Percentiles rank a stretch among this genome's conserved stretches.
phyloP scores from a whole-genome alignment of 2,113 vertebrate species.

The Pomatostomus ruficeps region DNA sequence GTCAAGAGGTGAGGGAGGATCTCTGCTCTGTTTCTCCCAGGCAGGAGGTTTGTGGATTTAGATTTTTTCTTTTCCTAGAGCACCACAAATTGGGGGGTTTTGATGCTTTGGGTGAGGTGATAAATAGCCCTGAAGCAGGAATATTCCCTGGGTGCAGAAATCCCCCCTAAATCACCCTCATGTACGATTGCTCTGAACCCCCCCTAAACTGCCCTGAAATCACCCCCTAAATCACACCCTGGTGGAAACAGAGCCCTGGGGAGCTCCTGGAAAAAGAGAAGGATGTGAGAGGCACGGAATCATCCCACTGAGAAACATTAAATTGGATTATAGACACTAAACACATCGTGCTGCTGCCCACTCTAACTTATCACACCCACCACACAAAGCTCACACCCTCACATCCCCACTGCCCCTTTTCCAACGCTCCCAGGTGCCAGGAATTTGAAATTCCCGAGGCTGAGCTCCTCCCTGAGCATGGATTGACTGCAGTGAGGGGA shows the following conservation, averaged over 20 bases:
- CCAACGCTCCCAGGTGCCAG: background rate
- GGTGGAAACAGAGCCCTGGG: background rate
- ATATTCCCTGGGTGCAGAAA: background rate
- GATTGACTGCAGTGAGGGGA: accelerated
- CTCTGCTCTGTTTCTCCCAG: background rate
- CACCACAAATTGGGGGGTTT: accelerated
- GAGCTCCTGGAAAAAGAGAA: background rate
- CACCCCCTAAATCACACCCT: accelerated
- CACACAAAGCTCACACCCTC: background rate
- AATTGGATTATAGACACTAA: background rate
- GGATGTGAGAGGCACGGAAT: background rate
- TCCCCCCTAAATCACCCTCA: no score
- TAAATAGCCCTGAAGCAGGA: background rate
- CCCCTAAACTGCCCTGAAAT: background rate
- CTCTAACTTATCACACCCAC: no score
- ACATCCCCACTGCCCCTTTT: background rate
- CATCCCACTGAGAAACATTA: no score
- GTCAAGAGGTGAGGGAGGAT: background rate
- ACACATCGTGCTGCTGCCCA: accelerated
- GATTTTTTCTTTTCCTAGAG: background rate
- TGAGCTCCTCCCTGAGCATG: no score
- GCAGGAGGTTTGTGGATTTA: background rate
- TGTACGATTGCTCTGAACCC: background rate
- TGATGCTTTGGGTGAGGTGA: background rate
- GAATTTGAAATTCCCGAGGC: background rate